A percentile compares a stretch with the other conserved stretches of the same genome.
These are phyloP conservation scores for Sphenopsis melanotis DNA, from an alignment of 2,797 vertebrate genomes.

Conservation along the genomic window DNA sequence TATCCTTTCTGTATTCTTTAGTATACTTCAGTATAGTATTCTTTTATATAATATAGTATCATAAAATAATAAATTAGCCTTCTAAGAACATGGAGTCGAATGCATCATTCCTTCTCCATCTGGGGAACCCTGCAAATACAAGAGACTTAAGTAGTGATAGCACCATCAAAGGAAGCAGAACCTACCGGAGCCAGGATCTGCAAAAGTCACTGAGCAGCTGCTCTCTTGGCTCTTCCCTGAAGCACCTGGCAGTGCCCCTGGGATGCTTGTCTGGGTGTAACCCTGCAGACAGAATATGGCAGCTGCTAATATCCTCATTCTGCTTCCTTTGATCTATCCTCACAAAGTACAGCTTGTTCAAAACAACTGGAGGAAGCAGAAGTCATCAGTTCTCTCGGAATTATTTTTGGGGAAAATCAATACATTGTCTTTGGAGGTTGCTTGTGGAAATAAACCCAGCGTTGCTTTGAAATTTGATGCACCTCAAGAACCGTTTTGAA, in stretches of 20 bases:
- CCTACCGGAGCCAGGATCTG: neutral
- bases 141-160: neutral
- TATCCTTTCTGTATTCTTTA: neutral
- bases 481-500: neutral
- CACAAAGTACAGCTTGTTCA: neutral
- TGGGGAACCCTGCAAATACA: neutral
- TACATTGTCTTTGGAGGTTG: neutral
- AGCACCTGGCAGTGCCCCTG: neutral
- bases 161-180: neutral
- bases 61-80: neutral
- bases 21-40: neutral
- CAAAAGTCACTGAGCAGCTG: neutral
- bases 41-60: neutral
- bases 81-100: neutral
- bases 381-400: neutral
- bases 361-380: neutral
- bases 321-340: neutral
- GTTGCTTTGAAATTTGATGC: neutral
- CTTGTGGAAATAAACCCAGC: neutral
- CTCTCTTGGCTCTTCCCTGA: neutral
- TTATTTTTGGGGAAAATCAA: neutral
- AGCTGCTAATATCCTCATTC: neutral
- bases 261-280: neutral
- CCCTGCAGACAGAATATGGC: neutral
- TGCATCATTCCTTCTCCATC: neutral